Conservation (phyloP, 2,888 invertebrate genomes). For the Pelosia muscerda region DNA sequence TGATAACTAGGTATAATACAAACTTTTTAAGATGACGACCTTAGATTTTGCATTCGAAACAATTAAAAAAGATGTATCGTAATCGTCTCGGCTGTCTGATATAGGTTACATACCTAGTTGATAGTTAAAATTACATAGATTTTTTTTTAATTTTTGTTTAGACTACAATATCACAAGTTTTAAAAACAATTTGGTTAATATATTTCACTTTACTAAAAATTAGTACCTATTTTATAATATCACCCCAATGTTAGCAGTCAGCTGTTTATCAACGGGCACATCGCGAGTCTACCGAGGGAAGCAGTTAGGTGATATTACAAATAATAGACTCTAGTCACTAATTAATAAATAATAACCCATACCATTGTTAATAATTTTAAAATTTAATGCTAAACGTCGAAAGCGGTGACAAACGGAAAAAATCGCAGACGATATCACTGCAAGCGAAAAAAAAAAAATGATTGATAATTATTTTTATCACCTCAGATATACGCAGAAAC, state of each 20-base stretch:
- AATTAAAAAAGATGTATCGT: not conserved
- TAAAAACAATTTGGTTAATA: not conserved
- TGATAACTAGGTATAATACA: not conserved
- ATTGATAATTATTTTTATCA: not conserved
- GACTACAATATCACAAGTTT: too few relatives aligned
- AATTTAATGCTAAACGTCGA: too few relatives aligned
- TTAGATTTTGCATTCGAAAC: not conserved
- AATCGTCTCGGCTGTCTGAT: too few relatives aligned
- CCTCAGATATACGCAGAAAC: not conserved
- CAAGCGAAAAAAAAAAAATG: too few relatives aligned
- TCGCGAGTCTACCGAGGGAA: slow-evolving; percentile 18
- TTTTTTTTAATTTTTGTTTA: too few relatives aligned
- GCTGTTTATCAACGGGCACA: slow-evolving; percentile 18
- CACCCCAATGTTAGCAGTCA: slow-evolving; percentile 4
- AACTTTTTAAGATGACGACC: not conserved
- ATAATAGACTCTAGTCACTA: not conserved
- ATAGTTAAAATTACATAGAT: too few relatives aligned
- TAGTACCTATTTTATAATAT: not conserved
- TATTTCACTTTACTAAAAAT: not conserved
- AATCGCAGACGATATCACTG: too few relatives aligned
- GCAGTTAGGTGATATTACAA: not conserved
- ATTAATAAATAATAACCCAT: slow-evolving; percentile 2
- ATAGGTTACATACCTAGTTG: too few relatives aligned
- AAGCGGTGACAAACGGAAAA: too few relatives aligned
- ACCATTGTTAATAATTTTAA: not conserved